Percentiles rank a stretch among this genome's conserved stretches.
Conservation (phyloP, 2,888 invertebrate genomes). For the Atrina japonica region DNA sequence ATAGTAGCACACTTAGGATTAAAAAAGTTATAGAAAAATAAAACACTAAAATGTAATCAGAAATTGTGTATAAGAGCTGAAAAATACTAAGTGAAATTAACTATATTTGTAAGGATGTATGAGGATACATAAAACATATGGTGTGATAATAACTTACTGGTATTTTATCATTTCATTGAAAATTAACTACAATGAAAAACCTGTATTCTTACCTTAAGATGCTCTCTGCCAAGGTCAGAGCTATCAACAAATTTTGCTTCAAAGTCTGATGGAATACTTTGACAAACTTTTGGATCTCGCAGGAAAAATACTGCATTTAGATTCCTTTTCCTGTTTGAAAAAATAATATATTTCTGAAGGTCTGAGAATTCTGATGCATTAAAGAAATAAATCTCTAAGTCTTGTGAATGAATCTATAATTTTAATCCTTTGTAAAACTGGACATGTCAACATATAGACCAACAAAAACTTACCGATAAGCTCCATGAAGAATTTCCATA, state of each 20-base stretch:
- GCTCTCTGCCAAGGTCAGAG: slow-evolving; percentile 54
- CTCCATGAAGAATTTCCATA: slow-evolving; percentile 79
- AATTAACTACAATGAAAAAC: background rate
- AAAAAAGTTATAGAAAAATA: background rate
- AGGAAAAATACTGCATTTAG: slow-evolving; percentile 77
- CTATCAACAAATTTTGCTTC: slow-evolving; percentile 59
- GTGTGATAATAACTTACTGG: no score
- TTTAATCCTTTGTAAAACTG: background rate
- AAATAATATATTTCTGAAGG: background rate
- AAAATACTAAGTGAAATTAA: no score
- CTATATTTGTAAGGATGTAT: no score
- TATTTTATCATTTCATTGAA: no score
- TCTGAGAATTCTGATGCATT: no score
- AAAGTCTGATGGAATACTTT: slow-evolving; percentile 60
- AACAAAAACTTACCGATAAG: slow-evolving; percentile 63
- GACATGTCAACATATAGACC: background rate
- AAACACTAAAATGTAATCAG: no score
- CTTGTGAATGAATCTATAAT: no score
- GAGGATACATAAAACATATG: background rate
- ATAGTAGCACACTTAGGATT: no score
- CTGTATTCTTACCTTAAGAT: slow-evolving; percentile 60
- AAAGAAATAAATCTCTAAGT: no score
- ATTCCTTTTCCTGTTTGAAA: slow-evolving; percentile 64
- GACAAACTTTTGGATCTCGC: slow-evolving; percentile 58
- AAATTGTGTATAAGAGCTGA: no score